Percentiles rank a stretch among this genome's conserved stretches.
phyloP scores from a whole-genome alignment of 2,797 vertebrate species.

The Vespertilio murinus region DNA sequence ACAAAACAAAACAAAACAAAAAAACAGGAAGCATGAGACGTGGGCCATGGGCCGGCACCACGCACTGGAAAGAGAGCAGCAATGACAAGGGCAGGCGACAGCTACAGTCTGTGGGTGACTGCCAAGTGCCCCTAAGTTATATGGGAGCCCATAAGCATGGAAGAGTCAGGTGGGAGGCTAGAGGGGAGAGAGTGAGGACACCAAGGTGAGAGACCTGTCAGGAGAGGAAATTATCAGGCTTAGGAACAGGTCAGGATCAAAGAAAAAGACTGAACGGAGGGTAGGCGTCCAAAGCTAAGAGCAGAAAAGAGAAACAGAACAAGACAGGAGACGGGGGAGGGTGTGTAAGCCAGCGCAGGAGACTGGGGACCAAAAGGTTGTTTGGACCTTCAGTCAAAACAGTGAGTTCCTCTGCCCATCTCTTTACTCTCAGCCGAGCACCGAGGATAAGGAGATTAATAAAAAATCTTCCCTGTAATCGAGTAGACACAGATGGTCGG shows the following conservation, averaged over 20 bases:
- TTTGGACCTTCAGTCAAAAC: not conserved
- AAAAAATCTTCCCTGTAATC: not conserved
- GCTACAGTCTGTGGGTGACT: not conserved
- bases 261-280: not conserved
- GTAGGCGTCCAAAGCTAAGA: not conserved
- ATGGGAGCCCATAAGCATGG: not conserved
- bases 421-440: not conserved
- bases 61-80: not conserved
- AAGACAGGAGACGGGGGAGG: not conserved
- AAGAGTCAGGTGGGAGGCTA: not conserved
- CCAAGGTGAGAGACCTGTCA: not conserved
- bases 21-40: not conserved
- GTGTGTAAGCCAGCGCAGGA: not conserved
- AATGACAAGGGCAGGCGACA: not conserved
- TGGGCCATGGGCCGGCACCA: not conserved
- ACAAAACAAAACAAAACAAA: no score
- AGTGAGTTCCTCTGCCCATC: not conserved
- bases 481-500: not conserved
- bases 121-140: not conserved
- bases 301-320: not conserved
- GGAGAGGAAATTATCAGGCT: not conserved
- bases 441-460: not conserved
- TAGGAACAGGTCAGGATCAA: not conserved
- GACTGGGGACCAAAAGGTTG: not conserved
- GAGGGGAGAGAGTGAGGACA: not conserved